Evolutionary conservation across 37 sponge, comb jelly and placozoan species (phyloP), one percentile per base, ranked within the genome.

Genomic region (Cliona cf. orientalis): DNA sequence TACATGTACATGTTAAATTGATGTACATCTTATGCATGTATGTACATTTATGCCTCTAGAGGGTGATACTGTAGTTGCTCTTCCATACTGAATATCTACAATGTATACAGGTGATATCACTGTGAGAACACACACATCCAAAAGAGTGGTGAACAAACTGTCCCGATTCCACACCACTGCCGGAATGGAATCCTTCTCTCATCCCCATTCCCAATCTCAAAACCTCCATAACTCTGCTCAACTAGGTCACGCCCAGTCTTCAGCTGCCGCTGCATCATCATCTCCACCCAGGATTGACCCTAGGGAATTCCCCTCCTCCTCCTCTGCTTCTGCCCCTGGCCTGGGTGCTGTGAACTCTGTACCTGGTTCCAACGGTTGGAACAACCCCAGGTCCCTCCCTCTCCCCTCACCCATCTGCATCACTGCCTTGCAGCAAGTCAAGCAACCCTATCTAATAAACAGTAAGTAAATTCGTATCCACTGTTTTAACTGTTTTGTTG

Each of bases 131-230:
- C 97, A 97, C 88, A 84, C 82, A 2, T 38, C 80, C n/a, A 42
- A 46, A 23, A 69, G 63, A 35, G 92, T 97, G 33, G 97, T 94
- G n/a, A 97, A 97, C 89, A 74, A 83, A 68, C 68, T 77, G 62
- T 78, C 89, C 58, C 85, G 88, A 42, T 98, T 93, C 76, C 99
- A 95, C 66, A 98, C 96, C 76, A 96, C 86, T 49, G 99, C 99
- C n/a, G 99, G 99, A n/a, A 90, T 96, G 21, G 86, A 79, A 11
- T 33, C 22, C 3, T 26, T 76, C 35, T 56, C 80, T 41, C 70
- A 69, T 31, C 46, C 0, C 58, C 70, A 39, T 28, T 43, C 41
- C 26, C 43, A 23, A 37, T 23, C 43, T 35, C 43, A 42, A 2
- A 69, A 11, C 26, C 5, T 28, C 39, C 34, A 66, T 11, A 34